Conservation (phyloP, 2,113 vertebrate genomes). For the Bos taurus region ARS-UCD2.0 NC_037331.1:76339001-76339500, state of each 20-base stretch:
- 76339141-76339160: no score
- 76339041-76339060: neutral
- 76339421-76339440: neutral
- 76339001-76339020: neutral
- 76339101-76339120: neutral
- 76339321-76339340: neutral
- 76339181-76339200: neutral
- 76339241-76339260: neutral
- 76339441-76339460: neutral
- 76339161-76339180: neutral
- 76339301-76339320: neutral
- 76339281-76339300: neutral
- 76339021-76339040: neutral
- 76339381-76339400: neutral
- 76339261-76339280: neutral
- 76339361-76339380: neutral
- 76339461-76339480: neutral
- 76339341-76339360: neutral
- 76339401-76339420: rapidly evolving
- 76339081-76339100: neutral
- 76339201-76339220: neutral
- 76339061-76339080: neutral
- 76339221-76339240: neutral
- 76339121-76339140: neutral
- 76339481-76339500: neutral